A percentile compares a stretch with the other conserved stretches of the same genome.
Conservation (phyloP, 2,888 invertebrate genomes). For the Lasioglossum villosulum region DNA sequence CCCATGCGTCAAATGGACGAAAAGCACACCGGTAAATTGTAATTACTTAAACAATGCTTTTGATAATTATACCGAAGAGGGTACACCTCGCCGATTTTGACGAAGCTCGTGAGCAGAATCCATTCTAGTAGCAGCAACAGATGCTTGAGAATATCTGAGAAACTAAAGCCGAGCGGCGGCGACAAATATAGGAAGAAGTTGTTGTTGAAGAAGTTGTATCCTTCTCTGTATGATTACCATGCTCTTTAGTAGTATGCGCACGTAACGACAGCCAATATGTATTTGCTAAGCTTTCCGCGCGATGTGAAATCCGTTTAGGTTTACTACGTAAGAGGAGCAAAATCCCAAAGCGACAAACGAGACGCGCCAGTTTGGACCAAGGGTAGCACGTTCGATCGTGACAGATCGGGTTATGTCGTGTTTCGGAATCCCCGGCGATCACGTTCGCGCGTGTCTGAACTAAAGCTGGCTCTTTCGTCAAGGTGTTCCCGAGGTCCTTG, state of each 20-base stretch:
- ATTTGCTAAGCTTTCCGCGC: slow-evolving; percentile 5
- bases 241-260: neutral
- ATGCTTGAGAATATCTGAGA: too few species aligned
- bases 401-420: slow-evolving; percentile 11
- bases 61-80: too few species aligned
- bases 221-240: too few species aligned
- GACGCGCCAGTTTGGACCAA: slow-evolving; percentile 4
- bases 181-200: too few species aligned
- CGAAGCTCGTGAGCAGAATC: too few species aligned
- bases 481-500: neutral
- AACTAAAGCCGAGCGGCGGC: too few species aligned
- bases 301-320: slow-evolving; percentile 47
- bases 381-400: slow-evolving; percentile 13
- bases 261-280: neutral
- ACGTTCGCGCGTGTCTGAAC: slow-evolving; percentile 6
- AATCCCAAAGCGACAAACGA: slow-evolving; percentile 22
- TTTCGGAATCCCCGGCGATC: neutral
- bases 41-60: too few species aligned
- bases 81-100: too few species aligned
- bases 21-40: neutral
- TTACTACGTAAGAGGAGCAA: slow-evolving; percentile 12
- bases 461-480: neutral
- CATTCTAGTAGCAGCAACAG: too few species aligned
- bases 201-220: too few species aligned
- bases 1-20: neutral